A percentile compares a stretch with the other conserved stretches of the same genome.
Conservation (phyloP, 2,888 invertebrate genomes). For the Pomacea canaliculata region DNA sequence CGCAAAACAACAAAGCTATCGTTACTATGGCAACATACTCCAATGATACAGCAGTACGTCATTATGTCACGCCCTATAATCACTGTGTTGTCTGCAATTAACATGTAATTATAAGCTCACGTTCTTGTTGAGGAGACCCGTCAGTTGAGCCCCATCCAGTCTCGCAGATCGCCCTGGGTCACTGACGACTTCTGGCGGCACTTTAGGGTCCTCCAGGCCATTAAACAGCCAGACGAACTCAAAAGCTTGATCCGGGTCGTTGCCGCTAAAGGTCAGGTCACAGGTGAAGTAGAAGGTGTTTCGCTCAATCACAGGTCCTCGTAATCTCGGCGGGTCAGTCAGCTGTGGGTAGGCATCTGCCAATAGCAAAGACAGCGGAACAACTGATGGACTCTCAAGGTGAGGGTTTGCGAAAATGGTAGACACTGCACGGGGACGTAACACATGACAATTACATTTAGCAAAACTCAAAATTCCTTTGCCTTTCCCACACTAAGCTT, state of each 20-base stretch:
- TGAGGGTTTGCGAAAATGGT: no score
- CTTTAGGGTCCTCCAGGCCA: constrained; percentile 11
- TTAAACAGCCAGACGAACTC: constrained; percentile 27
- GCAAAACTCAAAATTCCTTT: no score
- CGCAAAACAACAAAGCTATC: no score
- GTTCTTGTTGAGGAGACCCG: constrained; percentile 11
- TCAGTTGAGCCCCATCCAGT: constrained; percentile 11
- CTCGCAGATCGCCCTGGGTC: constrained; percentile 8
- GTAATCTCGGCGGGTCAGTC: constrained; percentile 2
- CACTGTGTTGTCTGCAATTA: neutral
- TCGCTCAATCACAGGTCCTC: constrained; percentile 2
- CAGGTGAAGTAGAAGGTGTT: constrained; percentile 19
- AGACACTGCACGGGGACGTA: no score
- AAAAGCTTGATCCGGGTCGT: constrained; percentile 1
- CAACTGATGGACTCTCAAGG: no score
- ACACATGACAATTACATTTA: no score
- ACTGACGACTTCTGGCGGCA: constrained; percentile 6
- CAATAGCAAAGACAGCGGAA: neutral
- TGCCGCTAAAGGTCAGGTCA: neutral
- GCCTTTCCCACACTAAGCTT: no score
- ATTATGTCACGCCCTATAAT: no score
- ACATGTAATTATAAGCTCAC: neutral
- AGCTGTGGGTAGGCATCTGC: constrained; percentile 5
- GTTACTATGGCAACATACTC: no score
- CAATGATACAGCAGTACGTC: no score